A percentile compares a stretch with the other conserved stretches of the same genome.
Conservation (phyloP, 2,113 vertebrate genomes). For the Neogobius melanostomus region DNA sequence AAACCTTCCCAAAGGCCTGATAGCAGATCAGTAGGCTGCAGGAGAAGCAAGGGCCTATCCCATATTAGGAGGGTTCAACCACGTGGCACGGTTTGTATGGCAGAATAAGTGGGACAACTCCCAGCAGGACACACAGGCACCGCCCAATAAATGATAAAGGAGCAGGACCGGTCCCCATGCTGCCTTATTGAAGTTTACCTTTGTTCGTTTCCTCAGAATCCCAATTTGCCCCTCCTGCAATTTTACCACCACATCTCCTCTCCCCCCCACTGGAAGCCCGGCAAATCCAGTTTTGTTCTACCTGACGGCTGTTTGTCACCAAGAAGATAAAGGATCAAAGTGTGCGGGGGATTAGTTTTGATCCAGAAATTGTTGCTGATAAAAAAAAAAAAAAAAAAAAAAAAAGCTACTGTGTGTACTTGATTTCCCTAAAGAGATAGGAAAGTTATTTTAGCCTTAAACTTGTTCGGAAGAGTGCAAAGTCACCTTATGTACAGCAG, state of each 20-base stretch:
- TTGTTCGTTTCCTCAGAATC: constrained; percentile 64
- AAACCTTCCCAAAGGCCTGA: constrained; percentile 58
- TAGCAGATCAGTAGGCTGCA: constrained; percentile 65
- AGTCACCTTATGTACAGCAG: not conserved
- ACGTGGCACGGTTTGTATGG: constrained; percentile 65
- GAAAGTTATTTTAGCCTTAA: constrained; percentile 8
- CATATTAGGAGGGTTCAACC: constrained; percentile 69
- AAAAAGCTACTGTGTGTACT: not conserved
- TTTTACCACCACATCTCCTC: constrained; percentile 26
- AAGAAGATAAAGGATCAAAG: constrained; percentile 50
- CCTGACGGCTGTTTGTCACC: constrained; percentile 53
- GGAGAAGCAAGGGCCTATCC: constrained; percentile 51
- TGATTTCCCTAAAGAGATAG: constrained; percentile 20
- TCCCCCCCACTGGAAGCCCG: constrained; percentile 29
- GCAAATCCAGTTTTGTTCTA: constrained; percentile 43
- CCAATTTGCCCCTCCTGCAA: constrained; percentile 55
- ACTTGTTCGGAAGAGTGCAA: constrained; percentile 4
- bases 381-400: not conserved
- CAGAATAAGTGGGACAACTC: constrained; percentile 78
- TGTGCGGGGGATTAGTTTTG: constrained; percentile 24
- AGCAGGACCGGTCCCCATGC: constrained; percentile 54
- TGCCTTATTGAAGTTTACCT: constrained; percentile 74
- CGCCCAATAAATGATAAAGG: constrained; percentile 74
- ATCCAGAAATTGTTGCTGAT: constrained; percentile 24
- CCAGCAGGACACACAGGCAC: constrained; percentile 69